Base-by-base conservation (phyloP, 2,113 vertebrate genomes). In the Ciconia maguari region DNA sequence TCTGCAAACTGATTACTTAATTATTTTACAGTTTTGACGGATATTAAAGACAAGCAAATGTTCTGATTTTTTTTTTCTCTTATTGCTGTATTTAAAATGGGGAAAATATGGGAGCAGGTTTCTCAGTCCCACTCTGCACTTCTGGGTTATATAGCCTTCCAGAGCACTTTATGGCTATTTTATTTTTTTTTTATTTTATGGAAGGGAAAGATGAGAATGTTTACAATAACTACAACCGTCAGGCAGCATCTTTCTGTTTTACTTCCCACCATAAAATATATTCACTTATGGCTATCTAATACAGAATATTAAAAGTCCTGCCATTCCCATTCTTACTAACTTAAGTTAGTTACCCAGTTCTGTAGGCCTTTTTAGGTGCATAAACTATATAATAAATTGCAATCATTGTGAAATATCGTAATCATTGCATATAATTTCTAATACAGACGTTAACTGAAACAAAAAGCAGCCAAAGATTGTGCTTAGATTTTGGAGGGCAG, bases 111-210 rank as follows among this genome's bases (percentile, higher is more conserved):
- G 93, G 89, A 94, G 70, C 94, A 58, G 70, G 57, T 90, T 96
- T 96, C 92, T 96, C 72, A 83, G 25, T 93, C 89, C 91, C 69
- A 89, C 83, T 93, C 93, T 90, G 95, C 87, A 93, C 91, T 29
- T 94, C 95, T 54, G 52, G 62, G 68, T 90, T 92, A 86, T 70
- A 74, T 87, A 80, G 80, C 82, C 89, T 97, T 95, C 84, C 75
- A 55, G 81, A 84, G 91, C 95, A 97, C 97, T 98, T 97, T 93
- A 95, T 62, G 36, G 89, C 83, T 94, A 66, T 85, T 96, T 92
- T 88, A 54, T 95, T 92, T 94, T 89, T 27, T 24, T 52, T 86
- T 90, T 79, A 22, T 82, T 79, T 90, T 87, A 61, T 62, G 88
- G 89, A 95, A 95, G 72, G 51, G 91, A 72, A 90, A 89, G 81